Evolutionary conservation across 2,888 invertebrate genomes (phyloP).

Genomic region (Acleris sparsana): DNA sequence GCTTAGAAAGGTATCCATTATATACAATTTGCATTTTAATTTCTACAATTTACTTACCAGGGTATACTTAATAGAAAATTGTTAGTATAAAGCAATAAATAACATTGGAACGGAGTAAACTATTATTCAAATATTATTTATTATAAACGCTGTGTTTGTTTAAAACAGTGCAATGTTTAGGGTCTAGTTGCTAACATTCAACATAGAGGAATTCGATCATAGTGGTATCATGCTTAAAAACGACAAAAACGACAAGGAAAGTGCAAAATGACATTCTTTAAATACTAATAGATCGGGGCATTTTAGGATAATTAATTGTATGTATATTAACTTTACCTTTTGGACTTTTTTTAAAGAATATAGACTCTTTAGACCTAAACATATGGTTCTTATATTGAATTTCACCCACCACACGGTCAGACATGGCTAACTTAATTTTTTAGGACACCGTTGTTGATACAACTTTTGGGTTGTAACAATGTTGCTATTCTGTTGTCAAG

Average conservation of each 20-base stretch:
- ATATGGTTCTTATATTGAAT: too few species aligned
- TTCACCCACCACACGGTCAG: too few species aligned
- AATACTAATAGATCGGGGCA: constrained; percentile 12
- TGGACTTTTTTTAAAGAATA: too few species aligned
- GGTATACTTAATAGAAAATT: not conserved
- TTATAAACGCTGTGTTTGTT: not conserved
- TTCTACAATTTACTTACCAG: not conserved
- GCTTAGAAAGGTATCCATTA: constrained; percentile 41
- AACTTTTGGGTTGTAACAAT: too few species aligned
- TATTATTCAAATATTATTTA: not conserved
- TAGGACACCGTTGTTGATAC: too few species aligned
- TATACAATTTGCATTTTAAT: not conserved
- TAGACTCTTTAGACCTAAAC: too few species aligned
- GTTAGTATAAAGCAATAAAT: not conserved
- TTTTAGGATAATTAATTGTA: constrained; percentile 3
- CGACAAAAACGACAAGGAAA: constrained; percentile 36
- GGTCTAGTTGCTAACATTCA: constrained; percentile 52
- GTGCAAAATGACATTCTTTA: constrained; percentile 41
- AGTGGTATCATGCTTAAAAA: constrained; percentile 52
- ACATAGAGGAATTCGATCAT: constrained; percentile 48
- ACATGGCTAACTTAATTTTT: too few species aligned
- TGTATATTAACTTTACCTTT: constrained; percentile 9
- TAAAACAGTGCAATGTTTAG: constrained; percentile 43
- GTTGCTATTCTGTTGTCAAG: too few species aligned
- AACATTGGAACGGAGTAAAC: not conserved